These are phyloP conservation scores for Dunckerocampus dactyliophorus DNA, from an alignment of 2,113 vertebrate genomes.

Conservation along the genomic window DNA sequence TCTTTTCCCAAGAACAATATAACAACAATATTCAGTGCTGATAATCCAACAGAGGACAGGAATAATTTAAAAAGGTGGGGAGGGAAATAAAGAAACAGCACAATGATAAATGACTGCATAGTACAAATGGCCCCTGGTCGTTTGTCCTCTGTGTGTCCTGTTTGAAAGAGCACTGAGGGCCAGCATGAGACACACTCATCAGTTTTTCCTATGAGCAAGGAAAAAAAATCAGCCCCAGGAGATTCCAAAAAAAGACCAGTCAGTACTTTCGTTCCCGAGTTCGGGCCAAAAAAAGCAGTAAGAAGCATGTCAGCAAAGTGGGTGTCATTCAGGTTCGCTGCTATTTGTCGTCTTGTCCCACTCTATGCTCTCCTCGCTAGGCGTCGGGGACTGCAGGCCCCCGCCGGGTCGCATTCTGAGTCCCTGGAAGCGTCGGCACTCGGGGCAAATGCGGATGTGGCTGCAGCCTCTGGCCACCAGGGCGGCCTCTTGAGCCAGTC, in stretches of 20 bases:
- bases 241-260: slow-evolving; percentile 41
- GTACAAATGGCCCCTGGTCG: slow-evolving; percentile 69
- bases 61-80: slow-evolving; percentile 67
- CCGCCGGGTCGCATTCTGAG: slow-evolving; percentile 74
- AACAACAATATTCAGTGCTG: slow-evolving; percentile 65
- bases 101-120: slow-evolving; percentile 74
- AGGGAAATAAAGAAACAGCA: slow-evolving; percentile 58
- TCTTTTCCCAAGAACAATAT: slow-evolving; percentile 52
- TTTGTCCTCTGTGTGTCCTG: slow-evolving; percentile 46
- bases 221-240: slow-evolving; percentile 44
- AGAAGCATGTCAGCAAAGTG: slow-evolving; percentile 42
- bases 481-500: slow-evolving; percentile 90
- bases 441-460: slow-evolving; percentile 93
- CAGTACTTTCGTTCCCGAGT: slow-evolving; percentile 21
- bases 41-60: slow-evolving; percentile 63
- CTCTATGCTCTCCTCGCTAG: slow-evolving; percentile 89
- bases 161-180: slow-evolving; percentile 47
- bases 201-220: slow-evolving; percentile 46
- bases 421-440: slow-evolving; percentile 94
- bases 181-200: slow-evolving; percentile 60
- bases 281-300: slow-evolving; percentile 35
- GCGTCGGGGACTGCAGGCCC: slow-evolving; percentile 76
- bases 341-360: slow-evolving; percentile 96
- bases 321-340: slow-evolving; percentile 90
- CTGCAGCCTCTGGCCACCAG: slow-evolving; percentile 89